Evolutionary conservation across 2,113 vertebrate species (phyloP).

Genomic region (Peromyscus leucopus): DNA sequence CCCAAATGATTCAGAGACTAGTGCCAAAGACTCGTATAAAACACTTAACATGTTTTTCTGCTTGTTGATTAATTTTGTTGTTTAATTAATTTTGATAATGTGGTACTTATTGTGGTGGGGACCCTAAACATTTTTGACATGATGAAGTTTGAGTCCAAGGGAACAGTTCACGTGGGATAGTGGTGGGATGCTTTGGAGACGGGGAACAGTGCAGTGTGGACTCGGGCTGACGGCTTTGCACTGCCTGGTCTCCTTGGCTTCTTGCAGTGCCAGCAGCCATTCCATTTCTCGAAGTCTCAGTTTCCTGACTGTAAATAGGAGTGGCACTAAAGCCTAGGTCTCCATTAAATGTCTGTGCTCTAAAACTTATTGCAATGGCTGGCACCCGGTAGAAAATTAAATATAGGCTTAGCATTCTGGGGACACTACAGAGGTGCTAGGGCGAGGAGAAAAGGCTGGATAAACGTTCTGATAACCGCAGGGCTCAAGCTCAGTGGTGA

Average conservation of each 20-base stretch:
- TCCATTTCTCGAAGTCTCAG: neutral
- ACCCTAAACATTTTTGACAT: neutral
- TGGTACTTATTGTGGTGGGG: neutral
- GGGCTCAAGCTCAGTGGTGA: neutral
- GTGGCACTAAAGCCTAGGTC: neutral
- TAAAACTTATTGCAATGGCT: neutral
- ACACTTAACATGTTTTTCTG: neutral
- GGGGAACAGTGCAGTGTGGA: accelerated
- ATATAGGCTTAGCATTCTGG: neutral
- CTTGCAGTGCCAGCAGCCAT: neutral
- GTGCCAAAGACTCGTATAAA: neutral
- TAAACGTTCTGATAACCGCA: neutral
- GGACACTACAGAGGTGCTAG: neutral
- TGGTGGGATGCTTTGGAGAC: neutral
- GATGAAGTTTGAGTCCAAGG: neutral
- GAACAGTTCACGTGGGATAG: neutral
- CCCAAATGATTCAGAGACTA: slow-evolving; percentile 60
- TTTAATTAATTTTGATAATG: neutral
- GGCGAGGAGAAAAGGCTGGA: neutral
- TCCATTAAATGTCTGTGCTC: neutral
- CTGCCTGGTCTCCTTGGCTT: neutral
- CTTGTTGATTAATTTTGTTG: neutral
- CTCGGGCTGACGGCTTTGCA: accelerated
- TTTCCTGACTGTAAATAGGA: neutral
- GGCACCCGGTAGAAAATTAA: neutral